Conservation (phyloP, 2,797 vertebrate genomes). For the Neoniphon sammara region DNA sequence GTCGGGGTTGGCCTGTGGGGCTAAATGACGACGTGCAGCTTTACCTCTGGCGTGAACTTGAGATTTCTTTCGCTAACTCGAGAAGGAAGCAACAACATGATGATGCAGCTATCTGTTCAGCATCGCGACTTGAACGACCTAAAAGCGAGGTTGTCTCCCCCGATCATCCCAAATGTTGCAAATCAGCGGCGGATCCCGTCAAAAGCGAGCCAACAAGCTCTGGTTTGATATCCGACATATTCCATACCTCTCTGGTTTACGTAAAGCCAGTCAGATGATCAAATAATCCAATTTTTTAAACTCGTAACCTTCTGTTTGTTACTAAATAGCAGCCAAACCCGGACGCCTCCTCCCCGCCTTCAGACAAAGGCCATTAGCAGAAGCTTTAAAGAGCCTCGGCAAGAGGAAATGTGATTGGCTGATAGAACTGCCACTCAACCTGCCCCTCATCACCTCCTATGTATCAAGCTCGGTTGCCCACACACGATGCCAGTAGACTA, state of each 20-base stretch:
- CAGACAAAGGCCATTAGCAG: slow-evolving; percentile 79
- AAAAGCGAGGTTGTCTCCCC: slow-evolving; percentile 73
- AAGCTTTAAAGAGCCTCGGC: slow-evolving; percentile 77
- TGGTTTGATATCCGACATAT: slow-evolving; percentile 39
- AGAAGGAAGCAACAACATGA: slow-evolving; percentile 85
- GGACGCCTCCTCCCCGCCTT: slow-evolving; percentile 76
- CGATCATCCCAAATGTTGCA: slow-evolving; percentile 52
- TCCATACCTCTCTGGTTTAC: slow-evolving; percentile 35
- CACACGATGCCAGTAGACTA: slow-evolving; percentile 65
- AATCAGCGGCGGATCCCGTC: slow-evolving; percentile 32
- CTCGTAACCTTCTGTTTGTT: slow-evolving; percentile 88
- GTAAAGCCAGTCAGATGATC: slow-evolving; percentile 60
- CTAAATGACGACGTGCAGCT: slow-evolving; percentile 62
- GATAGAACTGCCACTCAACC: slow-evolving; percentile 66
- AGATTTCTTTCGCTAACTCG: slow-evolving; percentile 81
- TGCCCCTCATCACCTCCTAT: slow-evolving; percentile 22
- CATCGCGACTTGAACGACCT: slow-evolving; percentile 81
- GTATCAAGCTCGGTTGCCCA: slow-evolving; percentile 81
- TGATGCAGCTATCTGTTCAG: slow-evolving; percentile 83
- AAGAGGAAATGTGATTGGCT: slow-evolving; percentile 73
- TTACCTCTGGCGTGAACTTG: slow-evolving; percentile 80
- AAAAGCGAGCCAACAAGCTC: slow-evolving; percentile 56
- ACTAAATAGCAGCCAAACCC: slow-evolving; percentile 82
- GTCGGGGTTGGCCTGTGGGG: slow-evolving; percentile 68
- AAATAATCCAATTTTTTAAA: slow-evolving; percentile 79